Base-by-base conservation (phyloP, 2,888 invertebrate genomes). In the Chironomus riparius region DNA sequence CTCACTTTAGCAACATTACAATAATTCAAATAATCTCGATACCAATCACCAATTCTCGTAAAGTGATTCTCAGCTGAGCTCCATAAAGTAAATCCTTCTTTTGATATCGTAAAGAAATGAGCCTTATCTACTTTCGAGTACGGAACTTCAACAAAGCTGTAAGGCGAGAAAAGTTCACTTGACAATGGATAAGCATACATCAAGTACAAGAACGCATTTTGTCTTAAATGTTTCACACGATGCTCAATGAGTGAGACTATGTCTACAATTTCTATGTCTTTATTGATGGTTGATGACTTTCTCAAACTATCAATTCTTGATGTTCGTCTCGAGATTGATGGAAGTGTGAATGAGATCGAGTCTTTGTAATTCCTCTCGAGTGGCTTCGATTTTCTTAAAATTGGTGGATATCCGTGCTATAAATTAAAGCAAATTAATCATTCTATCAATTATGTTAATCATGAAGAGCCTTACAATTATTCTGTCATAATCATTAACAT, bases 81-180 rank as follows among this genome's bases (percentile, higher is more conserved):
- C 82, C 89, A 90, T 80, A 92, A 91, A n/a, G 93, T 90, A 0
- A 95, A 92, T 0, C 95, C 96, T 80, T 90, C 88, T 3, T 88
- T 85, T 78, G 95, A 93, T 79, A 96, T 91, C 0, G 95, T 95
- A 80, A 92, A 89, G 81, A 90, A 93, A 80, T 92, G 91, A 15
- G 84, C 87, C 80, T 87, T 88, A 79, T 91, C 88, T 22, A 93
- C 85, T 72, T 90, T 86, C 56, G 88, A 87, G 80, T 91, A 94
- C 0, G 88, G 87, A 0, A 92, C 92, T 50, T 93, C 89, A 79
- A 94, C 93, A 81, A 62, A 81, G 82, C 91, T 90, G 80, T 92
- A 93, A 0, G 92, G 92, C 3, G 91, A 90, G 78, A 91, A 93
- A 80, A 87, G 87, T 78, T 91, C 89, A 78, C 91, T 92, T 4